A percentile compares a stretch with the other conserved stretches of the same genome.
These are phyloP conservation scores for Ischnura elegans DNA, from an alignment of 2,888 invertebrate species.

Conservation along the genomic window DNA sequence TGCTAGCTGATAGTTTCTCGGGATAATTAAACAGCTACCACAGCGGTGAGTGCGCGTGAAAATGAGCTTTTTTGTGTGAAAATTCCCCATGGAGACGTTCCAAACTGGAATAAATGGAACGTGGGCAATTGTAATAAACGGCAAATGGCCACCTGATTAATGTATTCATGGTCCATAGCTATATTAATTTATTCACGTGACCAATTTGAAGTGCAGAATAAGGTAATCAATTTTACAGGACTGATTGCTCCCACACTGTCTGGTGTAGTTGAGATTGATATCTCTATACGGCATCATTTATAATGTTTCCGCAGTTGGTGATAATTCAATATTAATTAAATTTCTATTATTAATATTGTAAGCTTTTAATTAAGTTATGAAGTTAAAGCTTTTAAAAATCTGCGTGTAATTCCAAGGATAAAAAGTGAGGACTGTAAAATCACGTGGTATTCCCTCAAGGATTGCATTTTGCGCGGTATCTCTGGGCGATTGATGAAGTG, in stretches of 20 bases:
- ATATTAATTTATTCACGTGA: constrained; percentile 8
- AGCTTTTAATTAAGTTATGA: not conserved
- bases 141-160: not conserved
- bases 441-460: not conserved
- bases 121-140: not conserved
- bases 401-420: not conserved
- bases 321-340: not conserved
- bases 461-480: not conserved
- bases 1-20: not conserved
- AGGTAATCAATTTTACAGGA: not conserved
- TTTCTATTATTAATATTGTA: not conserved
- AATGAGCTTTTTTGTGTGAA: not conserved
- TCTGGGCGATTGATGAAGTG: not conserved
- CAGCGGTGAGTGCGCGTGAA: not conserved
- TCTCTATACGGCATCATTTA: not conserved
- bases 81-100: not conserved
- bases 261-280: not conserved
- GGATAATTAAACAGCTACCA: not conserved
- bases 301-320: not conserved
- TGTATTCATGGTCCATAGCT: not conserved
- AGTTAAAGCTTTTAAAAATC: not conserved
- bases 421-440: not conserved
- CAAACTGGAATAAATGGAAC: not conserved
- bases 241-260: not conserved
- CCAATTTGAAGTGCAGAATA: not conserved